A percentile compares a stretch with the other conserved stretches of the same genome.
Evolutionary conservation across 2,888 invertebrate genomes (phyloP).

Genomic region (Mythimna ferrago): DNA sequence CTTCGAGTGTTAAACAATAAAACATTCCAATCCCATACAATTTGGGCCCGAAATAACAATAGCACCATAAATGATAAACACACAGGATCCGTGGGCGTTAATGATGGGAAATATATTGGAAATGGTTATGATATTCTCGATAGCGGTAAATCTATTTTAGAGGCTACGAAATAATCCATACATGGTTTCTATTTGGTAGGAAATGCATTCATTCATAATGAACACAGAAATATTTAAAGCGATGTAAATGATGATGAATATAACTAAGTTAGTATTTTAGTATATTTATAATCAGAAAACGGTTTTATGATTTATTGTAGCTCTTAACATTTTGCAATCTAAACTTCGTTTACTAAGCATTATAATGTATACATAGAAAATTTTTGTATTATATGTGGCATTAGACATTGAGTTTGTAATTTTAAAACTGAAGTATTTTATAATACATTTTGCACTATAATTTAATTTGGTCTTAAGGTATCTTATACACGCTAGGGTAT

Average conservation of each 20-base stretch:
- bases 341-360: too few relatives aligned
- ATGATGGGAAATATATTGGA: constrained; percentile 58
- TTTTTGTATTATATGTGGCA: too few relatives aligned
- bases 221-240: neutral
- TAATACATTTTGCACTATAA: neutral
- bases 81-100: constrained; percentile 66
- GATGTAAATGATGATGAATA: constrained; percentile 13
- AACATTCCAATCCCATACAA: constrained; percentile 64
- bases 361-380: too few relatives aligned
- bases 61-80: constrained; percentile 65
- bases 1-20: constrained; percentile 70
- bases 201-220: constrained; percentile 21
- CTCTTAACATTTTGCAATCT: too few relatives aligned
- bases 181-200: constrained; percentile 17
- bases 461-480: neutral
- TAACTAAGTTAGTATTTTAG: constrained; percentile 1
- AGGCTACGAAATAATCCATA: constrained; percentile 36
- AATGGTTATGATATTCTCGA: constrained; percentile 46
- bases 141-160: constrained; percentile 47
- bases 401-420: too few relatives aligned
- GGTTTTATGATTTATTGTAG: neutral
- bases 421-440: neutral
- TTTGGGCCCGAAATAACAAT: constrained; percentile 60
- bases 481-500: too few relatives aligned
- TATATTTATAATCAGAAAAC: neutral